Percentiles rank a stretch among this genome's conserved stretches.
Evolutionary conservation across 1,140 invertebrate species (phyloP).

Genomic region (Drosophila tsacasi): DNA sequence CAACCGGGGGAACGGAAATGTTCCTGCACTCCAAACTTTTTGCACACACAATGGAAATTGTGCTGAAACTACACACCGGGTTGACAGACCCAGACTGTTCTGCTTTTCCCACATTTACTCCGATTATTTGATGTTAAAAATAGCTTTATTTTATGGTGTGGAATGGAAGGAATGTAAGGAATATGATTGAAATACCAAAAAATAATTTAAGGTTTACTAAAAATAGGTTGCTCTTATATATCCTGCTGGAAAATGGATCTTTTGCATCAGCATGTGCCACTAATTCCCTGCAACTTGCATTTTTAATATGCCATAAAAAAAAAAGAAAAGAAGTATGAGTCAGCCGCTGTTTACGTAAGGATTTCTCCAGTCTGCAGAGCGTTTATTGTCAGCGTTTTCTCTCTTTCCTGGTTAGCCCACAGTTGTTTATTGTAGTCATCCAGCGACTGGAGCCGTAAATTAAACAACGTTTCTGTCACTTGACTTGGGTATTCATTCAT

Average conservation of each 20-base stretch:
- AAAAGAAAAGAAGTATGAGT: slow-evolving; percentile 21
- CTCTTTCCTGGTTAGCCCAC: slow-evolving; percentile 23
- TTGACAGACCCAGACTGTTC: slow-evolving; percentile 11
- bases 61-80: slow-evolving; percentile 40
- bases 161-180: not conserved
- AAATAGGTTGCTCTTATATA: no score
- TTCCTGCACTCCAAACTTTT: slow-evolving; percentile 51
- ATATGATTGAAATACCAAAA: not conserved
- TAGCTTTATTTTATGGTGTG: not conserved
- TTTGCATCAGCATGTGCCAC: not conserved
- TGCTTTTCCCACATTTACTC: not conserved
- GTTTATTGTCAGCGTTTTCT: slow-evolving; percentile 42
- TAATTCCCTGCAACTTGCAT: slow-evolving; percentile 34
- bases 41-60: slow-evolving; percentile 49
- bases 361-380: slow-evolving; percentile 21
- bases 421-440: slow-evolving; percentile 21
- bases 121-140: slow-evolving; percentile 1
- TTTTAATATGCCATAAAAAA: slow-evolving; percentile 46
- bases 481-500: slow-evolving; percentile 39
- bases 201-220: not conserved
- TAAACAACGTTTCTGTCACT: slow-evolving; percentile 52
- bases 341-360: slow-evolving; percentile 43
- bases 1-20: slow-evolving; percentile 38
- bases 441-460: slow-evolving; percentile 40
- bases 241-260: no score